Evolutionary conservation across 2,797 vertebrate species (phyloP).

Genomic region (Remorina albescens): DNA sequence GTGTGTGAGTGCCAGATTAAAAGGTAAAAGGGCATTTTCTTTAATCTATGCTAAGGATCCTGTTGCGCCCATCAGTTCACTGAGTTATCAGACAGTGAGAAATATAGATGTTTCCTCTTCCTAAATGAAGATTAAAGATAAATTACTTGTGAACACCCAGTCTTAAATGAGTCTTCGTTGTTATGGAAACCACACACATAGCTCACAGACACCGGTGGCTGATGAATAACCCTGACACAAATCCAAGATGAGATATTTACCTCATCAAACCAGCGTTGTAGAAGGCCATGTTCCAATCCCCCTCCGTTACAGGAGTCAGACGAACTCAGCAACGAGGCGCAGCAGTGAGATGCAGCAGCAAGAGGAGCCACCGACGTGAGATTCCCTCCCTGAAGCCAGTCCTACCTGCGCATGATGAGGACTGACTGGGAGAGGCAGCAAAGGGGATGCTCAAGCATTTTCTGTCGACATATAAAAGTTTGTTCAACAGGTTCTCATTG

Average conservation of each 20-base stretch:
- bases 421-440: constrained; percentile 60
- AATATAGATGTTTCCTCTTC: constrained; percentile 7
- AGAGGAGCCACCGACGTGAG: constrained; percentile 52
- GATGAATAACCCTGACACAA: neutral
- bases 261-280: constrained; percentile 62
- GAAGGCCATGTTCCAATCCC: constrained; percentile 76
- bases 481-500: constrained; percentile 78
- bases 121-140: constrained; percentile 10
- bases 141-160: neutral
- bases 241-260: constrained; percentile 66
- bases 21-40: constrained; percentile 30
- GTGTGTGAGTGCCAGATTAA: constrained; percentile 31
- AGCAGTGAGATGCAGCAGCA: constrained; percentile 51
- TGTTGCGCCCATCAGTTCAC: constrained; percentile 10
- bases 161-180: neutral
- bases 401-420: constrained; percentile 81
- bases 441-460: constrained; percentile 74
- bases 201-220: neutral
- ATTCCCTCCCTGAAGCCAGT: constrained; percentile 64
- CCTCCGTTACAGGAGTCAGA: constrained; percentile 44
- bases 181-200: neutral
- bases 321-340: constrained; percentile 26
- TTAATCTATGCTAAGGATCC: constrained; percentile 46
- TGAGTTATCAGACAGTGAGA: constrained; percentile 15
- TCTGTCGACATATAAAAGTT: constrained; percentile 79